These are phyloP conservation scores for Agriotes lineatus DNA, from an alignment of 2,888 invertebrate species.

Conservation along the genomic window DNA sequence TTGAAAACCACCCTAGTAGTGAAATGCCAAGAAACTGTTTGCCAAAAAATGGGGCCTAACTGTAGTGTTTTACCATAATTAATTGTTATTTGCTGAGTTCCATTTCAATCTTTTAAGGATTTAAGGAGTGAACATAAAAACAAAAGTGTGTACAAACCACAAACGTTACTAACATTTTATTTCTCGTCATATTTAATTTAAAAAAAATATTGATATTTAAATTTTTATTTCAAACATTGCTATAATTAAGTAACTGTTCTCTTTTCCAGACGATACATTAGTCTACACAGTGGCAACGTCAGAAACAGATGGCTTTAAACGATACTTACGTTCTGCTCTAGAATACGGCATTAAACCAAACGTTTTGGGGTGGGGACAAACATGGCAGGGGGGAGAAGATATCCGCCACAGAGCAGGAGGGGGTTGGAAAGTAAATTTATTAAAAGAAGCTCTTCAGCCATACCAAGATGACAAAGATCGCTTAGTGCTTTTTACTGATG, in stretches of 20 bases:
- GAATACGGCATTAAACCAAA: slow-evolving; percentile 75
- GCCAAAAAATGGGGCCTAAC: no score
- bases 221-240: no score
- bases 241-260: not conserved
- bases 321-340: slow-evolving; percentile 84
- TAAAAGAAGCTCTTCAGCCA: slow-evolving; percentile 80
- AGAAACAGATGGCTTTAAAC: slow-evolving; percentile 90
- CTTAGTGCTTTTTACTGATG: slow-evolving; percentile 90
- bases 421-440: slow-evolving; percentile 92
- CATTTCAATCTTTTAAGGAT: no score
- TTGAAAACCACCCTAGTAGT: no score
- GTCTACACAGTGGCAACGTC: slow-evolving; percentile 94
- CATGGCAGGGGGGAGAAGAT: slow-evolving; percentile 95
- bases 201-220: not conserved
- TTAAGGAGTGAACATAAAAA: no score
- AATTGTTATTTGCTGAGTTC: no score
- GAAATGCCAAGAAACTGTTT: no score
- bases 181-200: no score
- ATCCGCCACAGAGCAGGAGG: slow-evolving; percentile 78
- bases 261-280: slow-evolving; percentile 69
- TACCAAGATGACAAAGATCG: slow-evolving; percentile 73
- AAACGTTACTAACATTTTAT: no score
- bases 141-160: no score
- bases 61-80: no score
- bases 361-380: slow-evolving; percentile 84